Evolutionary conservation across 2,113 vertebrate species (phyloP), one percentile per base, ranked within the genome.

Genomic region (Rhineura floridana): DNA sequence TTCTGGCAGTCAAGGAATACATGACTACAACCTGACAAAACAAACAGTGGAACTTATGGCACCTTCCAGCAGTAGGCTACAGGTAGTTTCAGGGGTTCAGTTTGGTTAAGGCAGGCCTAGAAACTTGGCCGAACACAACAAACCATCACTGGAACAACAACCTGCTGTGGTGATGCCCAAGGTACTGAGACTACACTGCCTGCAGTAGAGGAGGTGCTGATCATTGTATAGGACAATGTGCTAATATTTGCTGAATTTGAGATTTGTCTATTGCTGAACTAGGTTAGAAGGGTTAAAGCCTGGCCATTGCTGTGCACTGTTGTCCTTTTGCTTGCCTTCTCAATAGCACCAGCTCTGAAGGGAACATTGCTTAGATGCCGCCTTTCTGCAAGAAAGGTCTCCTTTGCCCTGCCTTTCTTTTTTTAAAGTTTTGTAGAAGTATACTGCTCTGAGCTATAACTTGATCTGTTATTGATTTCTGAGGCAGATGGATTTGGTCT

Each of bases 401-500:
- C 72, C 50, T 77, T 77, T n/a, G 42, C 72, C 42, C 63, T 46
- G 23, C 23, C 11, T 86, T 36, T 52, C 19, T 83, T 50, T 70
- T 50, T 23, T 28, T 46, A 36, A 70, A 67, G 33, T n/a, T 86
- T 78, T 36, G 4, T 39, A 86, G 59, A 86, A 86, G 79, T 28
- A 86, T 21, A 86, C 33, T 69, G 44, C 62, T 79, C 36, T 79
- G 76, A 79, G 85, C 85, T 52, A 87, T 80, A 87, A 80, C 85
- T 79, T 86, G 75, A 86, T 86, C 85, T 88, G 76, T 46, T 63
- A 79, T 1, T 1, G 21, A 28, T 30, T 85, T 86, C 23, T 30
- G 69, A 85, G 44, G 63, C 8, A 90, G 80, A 59, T 85, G 52
- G 15, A 52, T 92, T 94, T 92, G 55, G 48, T 21, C 79, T 81